Conservation (phyloP, 2,888 invertebrate genomes). For the Anthophora plumipes region DNA sequence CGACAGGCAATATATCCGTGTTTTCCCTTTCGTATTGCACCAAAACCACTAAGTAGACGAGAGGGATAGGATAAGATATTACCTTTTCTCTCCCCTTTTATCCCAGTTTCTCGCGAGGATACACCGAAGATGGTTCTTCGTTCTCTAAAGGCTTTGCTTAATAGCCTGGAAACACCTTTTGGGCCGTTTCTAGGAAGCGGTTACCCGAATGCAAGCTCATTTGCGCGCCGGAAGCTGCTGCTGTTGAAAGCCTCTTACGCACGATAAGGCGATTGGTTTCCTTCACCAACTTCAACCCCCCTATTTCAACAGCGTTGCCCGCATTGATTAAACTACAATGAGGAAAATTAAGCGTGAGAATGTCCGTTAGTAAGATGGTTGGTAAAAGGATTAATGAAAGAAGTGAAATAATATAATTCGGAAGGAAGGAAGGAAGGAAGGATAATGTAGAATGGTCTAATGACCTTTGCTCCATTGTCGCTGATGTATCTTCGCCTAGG, state of each 20-base stretch:
- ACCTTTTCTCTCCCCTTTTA: neutral
- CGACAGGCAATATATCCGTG: neutral
- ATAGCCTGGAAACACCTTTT: slow-evolving; percentile 53
- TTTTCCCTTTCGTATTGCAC: neutral
- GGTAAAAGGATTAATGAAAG: neutral
- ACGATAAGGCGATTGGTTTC: slow-evolving; percentile 58
- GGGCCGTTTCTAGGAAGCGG: slow-evolving; percentile 36
- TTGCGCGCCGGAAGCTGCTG: slow-evolving; percentile 36
- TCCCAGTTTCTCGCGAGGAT: neutral
- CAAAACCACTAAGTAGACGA: neutral
- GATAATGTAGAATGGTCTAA: slow-evolving; percentile 19
- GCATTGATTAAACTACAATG: slow-evolving; percentile 62
- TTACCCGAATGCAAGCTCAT: slow-evolving; percentile 34
- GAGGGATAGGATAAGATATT: neutral
- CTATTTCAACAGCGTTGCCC: neutral
- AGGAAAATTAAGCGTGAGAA: slow-evolving; percentile 54
- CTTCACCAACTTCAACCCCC: too few species aligned
- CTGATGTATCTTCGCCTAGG: neutral
- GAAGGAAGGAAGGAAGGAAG: neutral
- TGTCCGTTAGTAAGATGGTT: neutral
- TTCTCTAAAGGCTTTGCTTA: slow-evolving; percentile 44
- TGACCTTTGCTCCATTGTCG: slow-evolving; percentile 11
- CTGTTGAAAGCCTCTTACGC: slow-evolving; percentile 54
- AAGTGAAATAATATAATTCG: neutral
- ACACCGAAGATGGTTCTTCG: neutral